These are phyloP conservation scores for Antheraea pernyi DNA, from an alignment of 1,140 invertebrate genomes.

Conservation along the genomic window DNA sequence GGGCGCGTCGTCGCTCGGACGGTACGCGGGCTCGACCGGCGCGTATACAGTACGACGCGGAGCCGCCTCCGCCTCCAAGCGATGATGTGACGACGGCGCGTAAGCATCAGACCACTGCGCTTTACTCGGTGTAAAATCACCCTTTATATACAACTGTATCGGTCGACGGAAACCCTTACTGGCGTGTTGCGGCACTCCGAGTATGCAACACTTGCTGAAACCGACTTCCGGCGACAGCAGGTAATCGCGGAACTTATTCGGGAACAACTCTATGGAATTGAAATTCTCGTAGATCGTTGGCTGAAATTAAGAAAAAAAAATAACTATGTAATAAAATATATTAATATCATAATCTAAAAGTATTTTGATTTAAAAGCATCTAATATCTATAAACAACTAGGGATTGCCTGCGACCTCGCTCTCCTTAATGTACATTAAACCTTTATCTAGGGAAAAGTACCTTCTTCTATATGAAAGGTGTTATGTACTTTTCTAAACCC, in stretches of 20 bases:
- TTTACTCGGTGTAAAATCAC: conserved; percentile 80
- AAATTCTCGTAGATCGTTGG: conserved; percentile 93
- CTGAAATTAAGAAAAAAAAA: conserved; percentile 80
- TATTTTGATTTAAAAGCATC: too few relatives aligned
- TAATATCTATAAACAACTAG: too few relatives aligned
- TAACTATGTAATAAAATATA: too few relatives aligned
- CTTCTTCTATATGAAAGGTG: too few relatives aligned
- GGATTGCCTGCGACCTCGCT: too few relatives aligned
- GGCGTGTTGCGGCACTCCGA: conserved; percentile 91
- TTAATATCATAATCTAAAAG: too few relatives aligned
- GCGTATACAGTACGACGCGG: conserved; percentile 81
- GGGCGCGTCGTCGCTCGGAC: conserved; percentile 73
- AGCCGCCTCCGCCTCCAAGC: conserved; percentile 55
- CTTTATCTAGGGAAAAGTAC: too few relatives aligned
- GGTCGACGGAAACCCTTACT: conserved; percentile 94
- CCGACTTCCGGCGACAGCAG: conserved; percentile 94
- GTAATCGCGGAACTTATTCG: conserved; percentile 94
- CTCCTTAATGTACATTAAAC: too few relatives aligned
- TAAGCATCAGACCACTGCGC: conserved; percentile 75
- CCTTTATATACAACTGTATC: conserved; percentile 91
- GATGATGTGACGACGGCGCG: conserved; percentile 68
- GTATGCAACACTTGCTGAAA: conserved; percentile 91
- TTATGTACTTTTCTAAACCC: too few relatives aligned
- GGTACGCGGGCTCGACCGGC: conserved; percentile 80
- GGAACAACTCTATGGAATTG: conserved; percentile 91